Conservation (phyloP, 2,113 vertebrate genomes). For the Euleptes europaea region DNA sequence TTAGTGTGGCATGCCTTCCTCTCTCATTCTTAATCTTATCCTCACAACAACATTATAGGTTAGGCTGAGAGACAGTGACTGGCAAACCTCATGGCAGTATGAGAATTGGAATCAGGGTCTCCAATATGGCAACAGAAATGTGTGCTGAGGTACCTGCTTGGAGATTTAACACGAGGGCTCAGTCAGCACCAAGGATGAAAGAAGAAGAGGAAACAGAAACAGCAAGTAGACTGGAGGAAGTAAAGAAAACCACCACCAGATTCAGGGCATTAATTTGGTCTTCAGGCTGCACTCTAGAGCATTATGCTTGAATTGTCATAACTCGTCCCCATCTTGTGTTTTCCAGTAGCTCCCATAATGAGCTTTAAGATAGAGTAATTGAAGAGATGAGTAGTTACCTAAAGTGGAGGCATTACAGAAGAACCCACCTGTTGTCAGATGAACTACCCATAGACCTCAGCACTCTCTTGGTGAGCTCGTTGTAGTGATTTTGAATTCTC, state of each 20-base stretch:
- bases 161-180: too few species aligned
- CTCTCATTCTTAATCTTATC: too few species aligned
- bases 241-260: background rate
- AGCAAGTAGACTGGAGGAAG: too few species aligned
- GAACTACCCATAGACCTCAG: background rate
- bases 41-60: too few species aligned
- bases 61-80: too few species aligned
- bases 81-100: too few species aligned
- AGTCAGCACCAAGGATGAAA: too few species aligned
- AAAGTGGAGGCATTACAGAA: background rate
- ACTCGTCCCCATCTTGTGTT: background rate
- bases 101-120: too few species aligned
- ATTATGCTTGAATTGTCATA: background rate
- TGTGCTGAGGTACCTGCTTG: too few species aligned
- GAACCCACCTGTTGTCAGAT: background rate
- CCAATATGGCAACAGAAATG: too few species aligned
- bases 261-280: background rate
- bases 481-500: background rate
- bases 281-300: background rate
- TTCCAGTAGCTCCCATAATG: background rate
- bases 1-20: too few species aligned
- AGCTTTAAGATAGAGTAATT: background rate
- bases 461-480: background rate
- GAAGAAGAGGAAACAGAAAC: too few species aligned
- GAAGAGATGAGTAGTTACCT: background rate